Conservation (phyloP, 2,113 vertebrate genomes). For the Collichthys lucidus region DNA sequence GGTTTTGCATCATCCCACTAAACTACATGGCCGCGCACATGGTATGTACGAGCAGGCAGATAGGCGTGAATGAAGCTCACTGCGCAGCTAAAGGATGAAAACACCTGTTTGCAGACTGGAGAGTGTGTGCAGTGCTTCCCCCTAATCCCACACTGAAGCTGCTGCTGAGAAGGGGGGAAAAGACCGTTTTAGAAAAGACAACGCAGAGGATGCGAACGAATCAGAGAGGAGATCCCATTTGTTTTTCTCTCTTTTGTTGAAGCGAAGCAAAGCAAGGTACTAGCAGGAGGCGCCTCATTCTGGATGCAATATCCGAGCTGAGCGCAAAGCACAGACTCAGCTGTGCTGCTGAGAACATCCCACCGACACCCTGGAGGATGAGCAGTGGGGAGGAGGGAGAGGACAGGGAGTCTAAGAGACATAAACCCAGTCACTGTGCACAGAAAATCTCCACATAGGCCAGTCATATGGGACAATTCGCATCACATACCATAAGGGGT, state of each 20-base stretch:
- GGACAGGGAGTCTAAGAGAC: slow-evolving; percentile 19
- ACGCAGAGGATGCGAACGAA: neutral
- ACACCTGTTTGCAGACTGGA: slow-evolving; percentile 83
- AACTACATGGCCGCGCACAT: slow-evolving; percentile 57
- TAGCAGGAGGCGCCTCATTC: slow-evolving; percentile 43
- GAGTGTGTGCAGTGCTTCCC: slow-evolving; percentile 27
- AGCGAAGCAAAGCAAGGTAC: slow-evolving; percentile 11
- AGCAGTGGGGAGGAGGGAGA: slow-evolving; percentile 60
- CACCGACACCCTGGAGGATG: slow-evolving; percentile 59
- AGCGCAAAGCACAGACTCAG: slow-evolving; percentile 51
- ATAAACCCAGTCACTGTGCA: slow-evolving; percentile 24
- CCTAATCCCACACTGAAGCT: slow-evolving; percentile 20
- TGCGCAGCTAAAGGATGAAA: slow-evolving; percentile 56
- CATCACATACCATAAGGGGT: neutral
- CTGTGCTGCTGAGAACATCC: slow-evolving; percentile 63
- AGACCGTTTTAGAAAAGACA: slow-evolving; percentile 5
- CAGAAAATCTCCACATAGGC: slow-evolving; percentile 12
- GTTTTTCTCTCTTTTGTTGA: slow-evolving; percentile 26
- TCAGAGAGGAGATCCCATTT: slow-evolving; percentile 21
- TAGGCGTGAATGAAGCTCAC: slow-evolving; percentile 46
- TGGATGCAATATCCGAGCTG: slow-evolving; percentile 55
- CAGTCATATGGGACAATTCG: slow-evolving; percentile 13
- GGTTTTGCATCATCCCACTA: slow-evolving; percentile 48
- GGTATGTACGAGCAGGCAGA: slow-evolving; percentile 6
- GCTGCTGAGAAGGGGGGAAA: slow-evolving; percentile 8